Evolutionary conservation across 2,113 vertebrate species (phyloP).

Genomic region (Pycnonotus jocosus): DNA sequence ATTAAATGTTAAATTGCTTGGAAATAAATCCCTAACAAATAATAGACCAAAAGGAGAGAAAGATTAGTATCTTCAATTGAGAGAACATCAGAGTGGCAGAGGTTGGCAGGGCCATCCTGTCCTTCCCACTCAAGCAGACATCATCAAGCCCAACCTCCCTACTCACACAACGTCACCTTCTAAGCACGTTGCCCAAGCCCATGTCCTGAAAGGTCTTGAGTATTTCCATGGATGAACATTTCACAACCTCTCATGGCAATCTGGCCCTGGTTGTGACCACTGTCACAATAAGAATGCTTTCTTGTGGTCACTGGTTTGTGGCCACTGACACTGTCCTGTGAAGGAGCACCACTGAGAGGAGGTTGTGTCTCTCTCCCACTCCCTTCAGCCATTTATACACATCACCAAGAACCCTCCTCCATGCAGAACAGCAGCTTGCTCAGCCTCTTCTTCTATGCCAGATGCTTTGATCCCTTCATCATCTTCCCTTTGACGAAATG

Average conservation of each 20-base stretch:
- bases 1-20: background rate
- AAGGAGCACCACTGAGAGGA: background rate
- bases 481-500: background rate
- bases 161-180: background rate
- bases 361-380: background rate
- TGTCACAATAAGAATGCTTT: background rate
- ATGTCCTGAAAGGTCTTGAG: background rate
- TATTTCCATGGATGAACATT: background rate
- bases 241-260: background rate
- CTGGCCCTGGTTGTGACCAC: background rate
- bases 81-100: background rate
- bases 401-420: background rate
- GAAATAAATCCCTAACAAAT: background rate
- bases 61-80: background rate
- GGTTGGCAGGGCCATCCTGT: background rate
- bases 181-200: background rate
- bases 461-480: background rate
- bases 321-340: background rate
- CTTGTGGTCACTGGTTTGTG: background rate
- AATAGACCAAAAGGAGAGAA: background rate
- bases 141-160: background rate
- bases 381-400: background rate
- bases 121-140: background rate
- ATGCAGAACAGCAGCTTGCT: background rate
- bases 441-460: background rate